Evolutionary conservation across 1,140 invertebrate species (phyloP), one percentile per base, ranked within the genome.

Genomic region (Zaprionus lachaisei): DNA sequence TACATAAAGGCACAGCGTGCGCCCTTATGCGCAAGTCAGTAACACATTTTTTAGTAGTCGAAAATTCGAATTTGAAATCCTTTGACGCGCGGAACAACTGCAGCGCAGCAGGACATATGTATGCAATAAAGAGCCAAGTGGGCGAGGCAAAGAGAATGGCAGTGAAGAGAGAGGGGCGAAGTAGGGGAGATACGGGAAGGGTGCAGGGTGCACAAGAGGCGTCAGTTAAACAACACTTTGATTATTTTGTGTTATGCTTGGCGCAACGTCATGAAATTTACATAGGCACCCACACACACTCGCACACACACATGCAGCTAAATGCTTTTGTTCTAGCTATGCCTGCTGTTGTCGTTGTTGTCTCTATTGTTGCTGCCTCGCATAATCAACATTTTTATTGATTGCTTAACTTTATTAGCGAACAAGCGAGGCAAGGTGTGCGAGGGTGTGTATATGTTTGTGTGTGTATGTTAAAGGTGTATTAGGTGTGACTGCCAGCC

Each of bases 331-430:
- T 65, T 71, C 26, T 60, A 68, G 67, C 37, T 71, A 24, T 51
- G 47, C n/a, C 4, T 4, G n/a, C 7, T 5, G 34, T 54, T 55
- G 20, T 47, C 1, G 34, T 54, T 68, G 20, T 47, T 65, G 54
- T 49, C 4, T 37, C 12, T 72, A 37, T 37, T 22, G 38, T 26
- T 51, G 44, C 31, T 38, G 60, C 38, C 68, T 68, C 60, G 63
- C 61, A 76, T 54, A 71, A 72, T 76, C 74, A 72, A 66, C 69
- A 72, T 77, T 66, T 72, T 77, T 77, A 77, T 77, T 77, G 74
- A 77, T 77, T 72, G 74, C 56, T 77, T 77, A 77, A 77, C 69
- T 61, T 72, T 61, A 72, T 77, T 77, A 75, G 60, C 54, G 72
- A 71, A 38, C 72, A 38, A 56, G 26, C 64, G 37, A 69, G 56